Evolutionary conservation across 2,888 invertebrate genomes (phyloP), one percentile per base, ranked within the genome.

Genomic region (Tetragnatha montana): DNA sequence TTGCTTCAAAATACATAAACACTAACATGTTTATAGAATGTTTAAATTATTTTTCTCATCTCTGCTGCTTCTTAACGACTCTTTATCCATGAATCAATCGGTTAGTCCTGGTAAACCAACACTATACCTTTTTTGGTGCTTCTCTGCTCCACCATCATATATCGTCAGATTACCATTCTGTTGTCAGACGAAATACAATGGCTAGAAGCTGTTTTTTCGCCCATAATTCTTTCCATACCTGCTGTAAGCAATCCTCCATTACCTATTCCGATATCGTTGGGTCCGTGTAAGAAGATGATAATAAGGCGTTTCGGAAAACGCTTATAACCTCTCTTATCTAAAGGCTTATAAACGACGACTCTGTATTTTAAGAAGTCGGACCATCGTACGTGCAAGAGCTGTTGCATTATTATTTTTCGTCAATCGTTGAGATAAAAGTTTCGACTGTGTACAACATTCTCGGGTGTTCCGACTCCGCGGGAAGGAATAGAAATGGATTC

Each of bases 371-470:
- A 85, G 78, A 85, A 85, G 49, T 51, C 19, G 75, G 73, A 22
- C 81, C 12, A 47, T 8, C 35, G 19, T 60, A 10, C n/a, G 68
- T 19, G 21, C 17, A 68, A 12, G 6, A 8, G 78, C 10, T 8
- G 17, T 76, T 76, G 68, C 21, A 73, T 68, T 86, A 35, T 73
- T 80, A 60, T 71, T 49, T 86, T 60, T 71, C 80, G 71, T 86
- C 74, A 80, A 86, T 86, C 86, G 68, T 70, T 68, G 73, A 86
- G 86, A 86, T 86, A 86, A 86, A 80, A 35, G 35, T n/a, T n/a
- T n/a, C n/a, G n/a, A n/a, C n/a, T n/a, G 4, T 35, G 35, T 35
- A 35, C 35, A 35, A 4, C 35, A 35, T 35, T 35, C 35, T 35
- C 35, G 35, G 21, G 76, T 69, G 10, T 17, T n/a, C 19, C 78